A percentile compares a stretch with the other conserved stretches of the same genome.
phyloP scores from a whole-genome alignment of 2,888 invertebrate species.

The Eristalis tenax region DNA sequence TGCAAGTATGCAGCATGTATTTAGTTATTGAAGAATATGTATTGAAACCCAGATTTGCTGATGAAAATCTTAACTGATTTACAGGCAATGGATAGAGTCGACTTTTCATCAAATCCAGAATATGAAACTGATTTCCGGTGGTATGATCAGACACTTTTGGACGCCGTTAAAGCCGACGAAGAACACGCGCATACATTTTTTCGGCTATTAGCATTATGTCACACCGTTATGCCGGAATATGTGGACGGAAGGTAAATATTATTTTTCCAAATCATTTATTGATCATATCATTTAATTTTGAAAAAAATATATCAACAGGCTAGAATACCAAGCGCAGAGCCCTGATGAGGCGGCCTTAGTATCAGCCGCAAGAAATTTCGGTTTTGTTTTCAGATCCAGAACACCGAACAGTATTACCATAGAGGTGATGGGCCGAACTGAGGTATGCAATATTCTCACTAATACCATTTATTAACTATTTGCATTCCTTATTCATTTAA shows the following conservation, averaged over 20 bases:
- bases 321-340: slow-evolving; percentile 91
- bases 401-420: slow-evolving; percentile 96
- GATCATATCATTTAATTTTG: background rate
- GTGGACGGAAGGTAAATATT: slow-evolving; percentile 86
- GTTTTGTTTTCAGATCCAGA: slow-evolving; percentile 97
- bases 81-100: slow-evolving; percentile 90
- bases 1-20: background rate
- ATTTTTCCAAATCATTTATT: background rate
- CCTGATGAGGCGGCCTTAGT: slow-evolving; percentile 99
- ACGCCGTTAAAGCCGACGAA: slow-evolving; percentile 90
- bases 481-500: slow-evolving; percentile 59
- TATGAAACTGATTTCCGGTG: slow-evolving; percentile 96
- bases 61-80: slow-evolving; percentile 7
- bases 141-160: slow-evolving; percentile 92
- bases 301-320: slow-evolving; percentile 49
- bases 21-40: background rate
- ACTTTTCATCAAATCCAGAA: slow-evolving; percentile 97
- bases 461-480: background rate
- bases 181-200: slow-evolving; percentile 92
- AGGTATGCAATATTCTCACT: slow-evolving; percentile 80
- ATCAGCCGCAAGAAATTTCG: slow-evolving; percentile 98
- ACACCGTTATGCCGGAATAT: slow-evolving; percentile 99
- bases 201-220: slow-evolving; percentile 95
- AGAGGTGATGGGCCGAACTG: slow-evolving; percentile 90
- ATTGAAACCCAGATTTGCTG: background rate